Evolutionary conservation across 2,797 vertebrate species (phyloP).

Genomic region (Taenioides sp.): DNA sequence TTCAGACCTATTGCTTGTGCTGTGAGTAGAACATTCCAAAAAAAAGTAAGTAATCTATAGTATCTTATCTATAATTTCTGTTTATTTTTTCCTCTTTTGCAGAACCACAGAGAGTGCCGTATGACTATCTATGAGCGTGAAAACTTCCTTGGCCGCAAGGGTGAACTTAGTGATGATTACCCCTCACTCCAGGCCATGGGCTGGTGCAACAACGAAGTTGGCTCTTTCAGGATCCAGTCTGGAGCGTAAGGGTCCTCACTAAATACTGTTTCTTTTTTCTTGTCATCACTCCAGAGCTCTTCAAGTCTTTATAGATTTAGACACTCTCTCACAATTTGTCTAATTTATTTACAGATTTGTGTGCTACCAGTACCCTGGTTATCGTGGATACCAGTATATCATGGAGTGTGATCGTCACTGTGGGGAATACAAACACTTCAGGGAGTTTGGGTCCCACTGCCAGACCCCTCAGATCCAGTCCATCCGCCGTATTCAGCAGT

Average conservation of each 20-base stretch:
- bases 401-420: conserved; percentile 90
- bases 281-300: no score
- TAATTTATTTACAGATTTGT: conserved; percentile 81
- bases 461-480: conserved; percentile 95
- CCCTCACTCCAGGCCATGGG: conserved; percentile 89
- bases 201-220: conserved; percentile 92
- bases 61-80: not conserved
- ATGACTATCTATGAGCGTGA: conserved; percentile 84
- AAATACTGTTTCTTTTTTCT: not conserved
- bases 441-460: conserved; percentile 90
- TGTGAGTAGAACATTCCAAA: conserved; percentile 72
- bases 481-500: conserved; percentile 93
- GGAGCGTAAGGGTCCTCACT: conserved; percentile 83
- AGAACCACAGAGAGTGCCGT: conserved; percentile 83
- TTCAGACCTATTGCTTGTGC: conserved; percentile 90
- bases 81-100: not conserved
- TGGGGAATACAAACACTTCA: conserved; percentile 91
- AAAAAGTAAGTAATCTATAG: rapidly evolving
- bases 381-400: conserved; percentile 92
- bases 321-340: conserved; percentile 33
- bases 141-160: conserved; percentile 92
- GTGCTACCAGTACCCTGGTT: conserved; percentile 93
- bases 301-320: not conserved
- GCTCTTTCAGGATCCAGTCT: conserved; percentile 87
- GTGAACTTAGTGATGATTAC: conserved; percentile 89